A percentile compares a stretch with the other conserved stretches of the same genome.
phyloP scores from a whole-genome alignment of 2,113 vertebrate species.

The Dermatemys mawii region DNA sequence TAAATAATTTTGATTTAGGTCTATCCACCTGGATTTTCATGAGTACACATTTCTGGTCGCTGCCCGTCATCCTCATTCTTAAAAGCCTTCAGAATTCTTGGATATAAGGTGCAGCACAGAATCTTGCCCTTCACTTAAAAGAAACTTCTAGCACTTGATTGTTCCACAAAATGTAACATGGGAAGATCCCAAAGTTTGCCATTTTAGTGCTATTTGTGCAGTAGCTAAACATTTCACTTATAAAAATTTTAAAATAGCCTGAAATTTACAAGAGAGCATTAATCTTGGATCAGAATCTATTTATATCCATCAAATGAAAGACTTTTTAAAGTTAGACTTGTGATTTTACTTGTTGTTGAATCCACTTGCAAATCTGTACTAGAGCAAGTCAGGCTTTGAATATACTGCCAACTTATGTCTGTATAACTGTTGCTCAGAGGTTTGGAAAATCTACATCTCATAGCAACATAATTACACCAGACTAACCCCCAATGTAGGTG shows the following conservation, averaged over 20 bases:
- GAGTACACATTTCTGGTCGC: neutral
- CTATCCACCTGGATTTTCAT: too few species aligned
- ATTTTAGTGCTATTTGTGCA: too few species aligned
- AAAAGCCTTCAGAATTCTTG: neutral
- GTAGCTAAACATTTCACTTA: neutral
- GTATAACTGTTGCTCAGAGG: too few species aligned
- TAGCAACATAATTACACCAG: too few species aligned
- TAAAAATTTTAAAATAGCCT: neutral
- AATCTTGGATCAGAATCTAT: neutral
- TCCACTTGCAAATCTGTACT: neutral
- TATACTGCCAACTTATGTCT: too few species aligned
- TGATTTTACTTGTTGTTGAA: neutral
- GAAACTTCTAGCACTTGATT: neutral
- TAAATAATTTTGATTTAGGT: too few species aligned
- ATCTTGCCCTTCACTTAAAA: neutral
- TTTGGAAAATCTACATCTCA: too few species aligned
- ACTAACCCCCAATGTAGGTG: too few species aligned
- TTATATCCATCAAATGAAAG: neutral
- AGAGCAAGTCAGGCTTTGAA: too few species aligned
- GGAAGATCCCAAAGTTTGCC: neutral
- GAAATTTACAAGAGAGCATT: neutral
- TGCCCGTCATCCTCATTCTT: neutral
- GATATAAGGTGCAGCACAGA: neutral
- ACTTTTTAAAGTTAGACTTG: neutral
- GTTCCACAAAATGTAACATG: neutral